Evolutionary conservation across 2,797 vertebrate genomes (phyloP).

Genomic region (Dermochelys coriacea): DNA sequence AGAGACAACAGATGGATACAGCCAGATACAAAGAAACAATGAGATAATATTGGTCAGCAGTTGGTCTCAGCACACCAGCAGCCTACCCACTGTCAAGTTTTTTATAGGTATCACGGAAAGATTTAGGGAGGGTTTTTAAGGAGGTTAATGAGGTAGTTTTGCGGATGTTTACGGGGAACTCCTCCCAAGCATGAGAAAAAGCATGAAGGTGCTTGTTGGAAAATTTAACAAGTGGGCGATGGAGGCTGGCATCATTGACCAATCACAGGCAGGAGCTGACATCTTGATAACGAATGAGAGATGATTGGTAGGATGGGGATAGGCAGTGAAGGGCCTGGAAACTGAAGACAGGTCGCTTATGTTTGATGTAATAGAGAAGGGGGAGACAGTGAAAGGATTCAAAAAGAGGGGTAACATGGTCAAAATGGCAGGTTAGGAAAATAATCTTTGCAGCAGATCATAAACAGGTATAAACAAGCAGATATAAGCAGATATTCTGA

Average conservation of each 20-base stretch:
- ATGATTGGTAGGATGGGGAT: neutral
- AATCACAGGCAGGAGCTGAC: neutral
- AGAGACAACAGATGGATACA: neutral
- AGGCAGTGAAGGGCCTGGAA: conserved; percentile 7
- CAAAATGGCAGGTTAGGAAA: neutral
- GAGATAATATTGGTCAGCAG: neutral
- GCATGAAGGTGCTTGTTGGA: neutral
- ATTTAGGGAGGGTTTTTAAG: neutral
- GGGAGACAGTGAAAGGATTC: neutral
- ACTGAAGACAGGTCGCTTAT: neutral
- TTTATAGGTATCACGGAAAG: neutral
- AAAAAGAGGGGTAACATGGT: neutral
- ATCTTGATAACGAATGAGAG: neutral
- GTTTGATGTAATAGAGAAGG: neutral
- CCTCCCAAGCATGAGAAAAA: conserved; percentile 12
- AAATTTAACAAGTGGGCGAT: conserved; percentile 13
- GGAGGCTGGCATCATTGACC: neutral
- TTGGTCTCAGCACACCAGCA: neutral
- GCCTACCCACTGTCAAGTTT: neutral
- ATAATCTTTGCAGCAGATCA: neutral
- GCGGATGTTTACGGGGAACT: neutral
- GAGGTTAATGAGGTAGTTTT: neutral
- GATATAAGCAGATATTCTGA: neutral
- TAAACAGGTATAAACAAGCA: too few relatives aligned
- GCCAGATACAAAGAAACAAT: neutral